phyloP scores from a whole-genome alignment of 2,888 invertebrate genomes.

The Adineta ricciae region DNA sequence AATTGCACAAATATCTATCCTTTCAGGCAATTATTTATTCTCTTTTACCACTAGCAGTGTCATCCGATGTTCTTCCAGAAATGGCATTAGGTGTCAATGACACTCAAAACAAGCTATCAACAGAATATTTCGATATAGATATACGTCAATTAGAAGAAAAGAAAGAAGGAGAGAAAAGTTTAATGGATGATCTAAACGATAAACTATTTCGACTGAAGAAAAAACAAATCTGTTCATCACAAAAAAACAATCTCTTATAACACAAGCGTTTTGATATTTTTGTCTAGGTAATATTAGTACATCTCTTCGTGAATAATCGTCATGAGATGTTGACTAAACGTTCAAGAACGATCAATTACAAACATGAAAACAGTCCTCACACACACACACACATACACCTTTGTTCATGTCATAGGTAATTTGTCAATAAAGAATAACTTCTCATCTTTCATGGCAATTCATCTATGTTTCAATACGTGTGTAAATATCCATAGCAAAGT shows the following conservation, averaged over 20 bases:
- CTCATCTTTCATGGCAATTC: background rate
- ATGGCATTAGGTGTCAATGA: background rate
- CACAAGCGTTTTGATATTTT: no score
- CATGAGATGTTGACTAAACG: no score
- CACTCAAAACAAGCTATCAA: background rate
- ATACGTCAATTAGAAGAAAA: background rate
- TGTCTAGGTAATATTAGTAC: no score
- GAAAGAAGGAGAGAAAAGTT: background rate
- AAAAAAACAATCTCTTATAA: no score
- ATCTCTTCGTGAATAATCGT: no score
- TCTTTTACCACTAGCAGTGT: background rate
- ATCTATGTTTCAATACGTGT: background rate
- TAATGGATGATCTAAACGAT: background rate
- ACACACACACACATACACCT: no score
- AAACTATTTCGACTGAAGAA: background rate
- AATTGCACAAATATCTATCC: background rate
- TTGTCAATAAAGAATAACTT: background rate
- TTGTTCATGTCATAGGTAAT: background rate
- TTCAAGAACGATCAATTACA: no score
- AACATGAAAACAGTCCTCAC: no score
- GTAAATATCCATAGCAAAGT: conserved; percentile 9
- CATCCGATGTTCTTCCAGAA: background rate
- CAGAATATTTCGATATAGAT: background rate
- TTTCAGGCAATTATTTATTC: background rate
- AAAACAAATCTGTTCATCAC: no score